phyloP scores from a whole-genome alignment of 2,888 invertebrate species.

The Monochamus alternatus region DNA sequence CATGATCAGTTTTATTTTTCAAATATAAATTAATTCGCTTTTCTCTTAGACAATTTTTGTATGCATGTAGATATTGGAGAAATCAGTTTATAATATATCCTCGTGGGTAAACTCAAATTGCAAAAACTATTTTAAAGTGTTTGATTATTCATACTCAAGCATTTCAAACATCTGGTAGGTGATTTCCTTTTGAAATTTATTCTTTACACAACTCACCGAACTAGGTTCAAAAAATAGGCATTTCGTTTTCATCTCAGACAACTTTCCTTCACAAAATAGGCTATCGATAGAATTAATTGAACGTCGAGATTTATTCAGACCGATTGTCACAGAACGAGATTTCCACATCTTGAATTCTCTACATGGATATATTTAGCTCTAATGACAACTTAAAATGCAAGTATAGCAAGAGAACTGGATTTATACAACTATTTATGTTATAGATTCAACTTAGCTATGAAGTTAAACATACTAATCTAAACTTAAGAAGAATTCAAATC shows the following conservation, averaged over 20 bases:
- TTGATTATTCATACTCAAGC: too few species aligned
- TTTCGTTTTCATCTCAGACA: slow-evolving; percentile 17
- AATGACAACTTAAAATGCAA: slow-evolving; percentile 3
- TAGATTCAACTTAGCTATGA: too few species aligned
- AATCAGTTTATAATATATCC: too few species aligned
- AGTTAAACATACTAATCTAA: too few species aligned
- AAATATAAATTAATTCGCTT: too few species aligned
- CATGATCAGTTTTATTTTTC: too few species aligned
- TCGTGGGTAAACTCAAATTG: too few species aligned
- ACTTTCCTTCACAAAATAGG: slow-evolving; percentile 25
- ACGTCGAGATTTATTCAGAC: slow-evolving; percentile 25
- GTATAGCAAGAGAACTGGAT: neutral
- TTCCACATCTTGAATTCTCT: slow-evolving; percentile 19
- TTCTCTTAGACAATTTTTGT: too few species aligned
- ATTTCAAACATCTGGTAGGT: neutral
- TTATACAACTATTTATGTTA: too few species aligned
- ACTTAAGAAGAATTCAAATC: too few species aligned
- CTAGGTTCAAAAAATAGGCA: slow-evolving; percentile 16
- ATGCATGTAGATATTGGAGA: too few species aligned
- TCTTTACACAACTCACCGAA: slow-evolving; percentile 14
- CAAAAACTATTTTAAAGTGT: too few species aligned
- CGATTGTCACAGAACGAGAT: slow-evolving; percentile 23
- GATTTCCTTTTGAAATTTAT: slow-evolving; percentile 3
- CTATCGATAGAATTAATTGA: slow-evolving; percentile 14
- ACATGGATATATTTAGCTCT: slow-evolving; percentile 21